Evolutionary conservation across 2,113 vertebrate genomes (phyloP), one percentile per base, ranked within the genome.

Genomic region (Myotis davidii): DNA sequence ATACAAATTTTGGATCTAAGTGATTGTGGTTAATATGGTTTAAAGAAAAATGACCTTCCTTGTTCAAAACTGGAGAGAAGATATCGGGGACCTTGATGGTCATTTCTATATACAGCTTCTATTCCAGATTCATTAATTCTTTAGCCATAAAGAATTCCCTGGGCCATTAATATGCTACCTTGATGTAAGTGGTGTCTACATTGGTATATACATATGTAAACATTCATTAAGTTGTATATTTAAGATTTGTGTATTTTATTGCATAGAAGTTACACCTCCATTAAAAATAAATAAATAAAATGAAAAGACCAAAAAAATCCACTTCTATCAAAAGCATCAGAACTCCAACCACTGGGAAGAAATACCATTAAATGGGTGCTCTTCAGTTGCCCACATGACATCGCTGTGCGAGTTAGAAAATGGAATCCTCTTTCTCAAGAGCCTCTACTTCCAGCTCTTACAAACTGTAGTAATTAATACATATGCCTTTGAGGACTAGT

Each of bases 121-220:
- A 52, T 59, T 92, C 50, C 73, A 20, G 59, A 85, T 65, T 67
- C 73, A 39, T 45, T 92, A 70, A 45, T 54, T 70, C 27, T 86
- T 95, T 89, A 25, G 78, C 23, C 45, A 81, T 52, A 48, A 97
- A 54, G 23, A 85, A 84, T 18, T 90, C 21, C 9, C n/a, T 52
- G 90, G 78, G 52, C 34, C 64, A 20, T 37, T 61, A 56, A 59
- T 10, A 20, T 54, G 21, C 27, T 59, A 27, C 76, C 54, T 76
- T 65, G 77, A 64, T 34, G 20, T 32, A 76, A 76, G 52, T 23
- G 20, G 27, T 64, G 1, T 72, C 65, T 52, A 54, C 23, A 48
- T 56, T 18, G 9, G 32, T 64, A 23, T 77, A 27, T 67, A 56
- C n/a, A 45, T 17, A 73, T 50, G 17, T 56, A 74, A 85, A 86